phyloP scores from a whole-genome alignment of 2,113 vertebrate genomes.

The Pelobates fuscus region DNA sequence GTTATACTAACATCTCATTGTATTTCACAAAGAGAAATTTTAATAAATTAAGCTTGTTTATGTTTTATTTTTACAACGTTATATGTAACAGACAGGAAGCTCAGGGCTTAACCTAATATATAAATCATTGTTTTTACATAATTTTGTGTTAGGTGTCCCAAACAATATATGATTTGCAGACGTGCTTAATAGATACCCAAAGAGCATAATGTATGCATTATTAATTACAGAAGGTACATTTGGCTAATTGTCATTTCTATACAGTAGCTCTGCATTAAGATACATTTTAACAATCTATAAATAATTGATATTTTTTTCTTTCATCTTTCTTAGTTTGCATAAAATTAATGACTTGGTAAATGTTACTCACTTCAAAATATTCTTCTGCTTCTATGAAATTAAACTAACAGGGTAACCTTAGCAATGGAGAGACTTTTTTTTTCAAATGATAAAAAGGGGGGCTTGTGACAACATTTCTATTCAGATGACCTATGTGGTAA shows the following conservation, averaged over 20 bases:
- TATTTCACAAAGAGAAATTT: no score
- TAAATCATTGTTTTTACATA: not conserved
- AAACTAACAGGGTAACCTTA: constrained; percentile 78
- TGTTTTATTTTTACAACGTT: no score
- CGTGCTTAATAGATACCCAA: constrained; percentile 80
- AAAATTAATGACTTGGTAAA: constrained; percentile 98
- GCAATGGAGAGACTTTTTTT: constrained; percentile 66
- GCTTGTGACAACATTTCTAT: constrained; percentile 61
- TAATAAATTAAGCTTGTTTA: no score
- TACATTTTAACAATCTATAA: constrained; percentile 95
- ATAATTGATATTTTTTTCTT: constrained; percentile 99
- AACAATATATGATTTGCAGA: constrained; percentile 67
- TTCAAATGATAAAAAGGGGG: constrained; percentile 52
- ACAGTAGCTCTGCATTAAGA: constrained; percentile 82
- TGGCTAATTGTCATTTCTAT: constrained; percentile 88
- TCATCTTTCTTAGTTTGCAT: constrained; percentile 99
- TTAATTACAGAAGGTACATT: constrained; percentile 96
- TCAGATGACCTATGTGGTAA: constrained; percentile 46
- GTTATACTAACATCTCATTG: no score
- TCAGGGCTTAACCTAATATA: no score
- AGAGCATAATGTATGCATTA: constrained; percentile 88
- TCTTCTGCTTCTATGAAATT: constrained; percentile 74
- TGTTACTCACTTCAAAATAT: constrained; percentile 91
- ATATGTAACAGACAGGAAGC: no score
- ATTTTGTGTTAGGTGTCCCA: constrained; percentile 61